These are phyloP conservation scores for Choristoneura rosaceana DNA, from an alignment of 2,888 invertebrate species.

Conservation along the genomic window DNA sequence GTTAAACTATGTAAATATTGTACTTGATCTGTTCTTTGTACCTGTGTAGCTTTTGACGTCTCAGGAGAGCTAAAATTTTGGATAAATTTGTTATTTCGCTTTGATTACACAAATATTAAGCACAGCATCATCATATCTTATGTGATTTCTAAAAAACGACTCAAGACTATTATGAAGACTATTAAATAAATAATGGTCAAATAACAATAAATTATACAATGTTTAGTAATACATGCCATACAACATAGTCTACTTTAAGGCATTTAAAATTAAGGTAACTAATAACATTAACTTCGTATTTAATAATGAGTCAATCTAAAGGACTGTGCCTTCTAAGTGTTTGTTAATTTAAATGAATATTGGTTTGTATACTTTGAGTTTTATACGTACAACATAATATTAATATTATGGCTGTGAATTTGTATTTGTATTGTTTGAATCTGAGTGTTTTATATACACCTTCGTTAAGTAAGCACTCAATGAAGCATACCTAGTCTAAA, in stretches of 20 bases:
- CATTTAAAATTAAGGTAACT: slow-evolving; percentile 19
- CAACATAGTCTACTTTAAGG: slow-evolving; percentile 17
- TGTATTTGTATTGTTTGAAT: slow-evolving; percentile 34
- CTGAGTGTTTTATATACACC: slow-evolving; percentile 12
- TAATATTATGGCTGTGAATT: slow-evolving; percentile 41
- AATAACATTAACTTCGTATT: slow-evolving; percentile 31
- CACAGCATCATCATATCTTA: background rate
- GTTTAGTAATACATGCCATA: slow-evolving; percentile 15
- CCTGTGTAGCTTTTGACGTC: background rate
- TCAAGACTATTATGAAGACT: slow-evolving; percentile 4
- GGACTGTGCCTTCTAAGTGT: slow-evolving; percentile 60
- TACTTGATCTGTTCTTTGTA: background rate
- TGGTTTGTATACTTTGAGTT: slow-evolving; percentile 36
- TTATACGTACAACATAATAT: slow-evolving; percentile 26
- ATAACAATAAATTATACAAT: slow-evolving; percentile 14
- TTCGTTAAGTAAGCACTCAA: background rate
- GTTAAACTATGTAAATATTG: background rate
- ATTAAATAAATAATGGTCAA: background rate
- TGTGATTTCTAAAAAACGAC: slow-evolving; percentile 4
- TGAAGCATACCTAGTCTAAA: background rate
- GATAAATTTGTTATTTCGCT: background rate
- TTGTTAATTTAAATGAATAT: slow-evolving; percentile 42
- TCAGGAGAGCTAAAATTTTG: background rate
- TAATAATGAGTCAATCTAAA: slow-evolving; percentile 53
- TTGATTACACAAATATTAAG: background rate